These are phyloP conservation scores for Caenorhabditis virilis DNA, from an alignment of 2,888 invertebrate genomes.

Conservation along the genomic window DNA sequence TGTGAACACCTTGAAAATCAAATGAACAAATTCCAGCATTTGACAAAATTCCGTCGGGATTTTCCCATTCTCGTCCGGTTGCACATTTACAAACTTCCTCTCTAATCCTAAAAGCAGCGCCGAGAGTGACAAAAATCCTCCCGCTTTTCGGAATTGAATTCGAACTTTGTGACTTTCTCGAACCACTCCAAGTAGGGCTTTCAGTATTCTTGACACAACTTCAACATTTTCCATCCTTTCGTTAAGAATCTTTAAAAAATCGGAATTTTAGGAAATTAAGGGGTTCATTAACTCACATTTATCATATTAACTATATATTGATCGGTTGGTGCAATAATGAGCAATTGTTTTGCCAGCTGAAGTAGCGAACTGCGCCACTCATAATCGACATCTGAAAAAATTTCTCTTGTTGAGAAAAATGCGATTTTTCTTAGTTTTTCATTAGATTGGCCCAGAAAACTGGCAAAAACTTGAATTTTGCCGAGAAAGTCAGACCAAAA, in stretches of 20 bases:
- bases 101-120: constrained; percentile 86
- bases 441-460: too few species aligned
- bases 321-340: constrained; percentile 77
- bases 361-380: constrained; percentile 56
- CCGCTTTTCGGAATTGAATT: constrained; percentile 94
- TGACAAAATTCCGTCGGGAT: constrained; percentile 36
- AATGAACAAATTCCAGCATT: constrained; percentile 59
- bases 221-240: constrained; percentile 43
- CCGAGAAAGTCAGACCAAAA: too few species aligned
- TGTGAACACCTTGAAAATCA: constrained; percentile 74
- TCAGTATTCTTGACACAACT: constrained; percentile 26
- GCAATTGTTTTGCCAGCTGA: constrained; percentile 79
- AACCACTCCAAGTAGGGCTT: constrained; percentile 71
- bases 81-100: constrained; percentile 74
- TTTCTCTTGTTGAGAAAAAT: too few species aligned
- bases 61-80: constrained; percentile 7
- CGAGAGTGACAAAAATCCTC: constrained; percentile 95
- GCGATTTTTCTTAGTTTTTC: too few species aligned
- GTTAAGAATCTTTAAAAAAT: constrained; percentile 44
- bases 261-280: background rate
- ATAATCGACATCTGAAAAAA: constrained; percentile 36
- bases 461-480: too few species aligned
- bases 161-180: constrained; percentile 94
- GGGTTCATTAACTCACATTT: constrained; percentile 17
- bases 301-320: constrained; percentile 59